A percentile compares a stretch with the other conserved stretches of the same genome.
Conservation (phyloP, 1,140 invertebrate species). For the Anastrepha obliqua region DNA sequence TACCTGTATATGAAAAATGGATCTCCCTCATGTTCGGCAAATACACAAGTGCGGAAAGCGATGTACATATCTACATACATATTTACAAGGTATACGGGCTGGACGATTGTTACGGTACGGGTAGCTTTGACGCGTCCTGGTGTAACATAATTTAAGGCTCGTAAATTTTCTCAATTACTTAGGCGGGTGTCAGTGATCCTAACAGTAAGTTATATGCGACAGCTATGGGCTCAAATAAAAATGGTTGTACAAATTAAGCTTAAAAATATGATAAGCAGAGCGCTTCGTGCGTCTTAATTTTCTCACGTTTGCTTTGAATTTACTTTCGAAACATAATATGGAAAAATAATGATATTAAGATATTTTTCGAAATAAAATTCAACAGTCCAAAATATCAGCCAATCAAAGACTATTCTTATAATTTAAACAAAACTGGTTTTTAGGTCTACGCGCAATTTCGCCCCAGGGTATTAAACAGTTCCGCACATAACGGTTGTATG, state of each 20-base stretch:
- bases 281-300: background rate
- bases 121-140: background rate
- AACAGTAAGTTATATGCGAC: background rate
- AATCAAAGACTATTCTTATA: too few species aligned
- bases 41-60: too few species aligned
- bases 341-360: too few species aligned
- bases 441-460: too few species aligned
- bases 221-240: slow-evolving; percentile 36
- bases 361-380: too few species aligned
- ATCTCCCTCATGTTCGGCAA: too few species aligned
- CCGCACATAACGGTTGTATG: too few species aligned
- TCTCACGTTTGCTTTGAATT: background rate
- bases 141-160: slow-evolving; percentile 34
- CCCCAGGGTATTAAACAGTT: too few species aligned
- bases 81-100: background rate
- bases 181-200: background rate
- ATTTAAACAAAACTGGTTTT: too few species aligned
- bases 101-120: background rate
- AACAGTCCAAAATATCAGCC: too few species aligned
- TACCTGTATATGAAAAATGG: too few species aligned
- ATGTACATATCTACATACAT: background rate
- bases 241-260: slow-evolving; percentile 9
- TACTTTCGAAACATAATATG: too few species aligned
- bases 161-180: slow-evolving; percentile 42
- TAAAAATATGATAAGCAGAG: background rate